These are phyloP conservation scores for Podotricha telesiphe DNA, from an alignment of 2,888 invertebrate species.

Conservation along the genomic window DNA sequence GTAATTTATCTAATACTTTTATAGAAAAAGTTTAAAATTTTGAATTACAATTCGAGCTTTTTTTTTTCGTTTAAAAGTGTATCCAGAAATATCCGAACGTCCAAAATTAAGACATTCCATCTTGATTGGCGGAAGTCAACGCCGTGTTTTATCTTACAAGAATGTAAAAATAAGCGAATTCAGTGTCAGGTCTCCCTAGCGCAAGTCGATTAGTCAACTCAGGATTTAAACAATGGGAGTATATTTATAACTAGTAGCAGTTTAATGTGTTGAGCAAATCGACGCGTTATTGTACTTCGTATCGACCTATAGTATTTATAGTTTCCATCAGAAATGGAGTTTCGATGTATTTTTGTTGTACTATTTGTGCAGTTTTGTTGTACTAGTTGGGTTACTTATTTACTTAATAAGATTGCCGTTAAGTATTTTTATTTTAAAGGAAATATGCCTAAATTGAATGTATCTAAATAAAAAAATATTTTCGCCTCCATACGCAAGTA, in stretches of 20 bases:
- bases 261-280: constrained; percentile 62
- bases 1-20: no score
- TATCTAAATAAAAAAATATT: no score
- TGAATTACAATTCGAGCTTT: no score
- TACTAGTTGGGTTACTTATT: constrained; percentile 1
- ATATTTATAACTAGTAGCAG: constrained; percentile 64
- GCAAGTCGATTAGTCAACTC: constrained; percentile 68
- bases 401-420: background rate
- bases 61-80: no score
- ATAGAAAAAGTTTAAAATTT: no score
- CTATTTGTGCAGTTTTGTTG: background rate
- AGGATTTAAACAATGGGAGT: constrained; percentile 72
- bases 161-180: background rate
- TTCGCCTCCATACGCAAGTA: no score
- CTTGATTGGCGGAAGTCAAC: no score
- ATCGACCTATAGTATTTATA: constrained; percentile 45
- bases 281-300: constrained; percentile 53
- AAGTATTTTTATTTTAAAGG: no score
- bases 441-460: no score
- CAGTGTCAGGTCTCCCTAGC: constrained; percentile 28
- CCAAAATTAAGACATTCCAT: no score
- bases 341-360: constrained; percentile 18
- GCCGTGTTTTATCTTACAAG: no score
- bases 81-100: no score
- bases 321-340: constrained; percentile 24